Evolutionary conservation across 2,888 invertebrate species (phyloP).

Genomic region (Carterocephalus palaemon): DNA sequence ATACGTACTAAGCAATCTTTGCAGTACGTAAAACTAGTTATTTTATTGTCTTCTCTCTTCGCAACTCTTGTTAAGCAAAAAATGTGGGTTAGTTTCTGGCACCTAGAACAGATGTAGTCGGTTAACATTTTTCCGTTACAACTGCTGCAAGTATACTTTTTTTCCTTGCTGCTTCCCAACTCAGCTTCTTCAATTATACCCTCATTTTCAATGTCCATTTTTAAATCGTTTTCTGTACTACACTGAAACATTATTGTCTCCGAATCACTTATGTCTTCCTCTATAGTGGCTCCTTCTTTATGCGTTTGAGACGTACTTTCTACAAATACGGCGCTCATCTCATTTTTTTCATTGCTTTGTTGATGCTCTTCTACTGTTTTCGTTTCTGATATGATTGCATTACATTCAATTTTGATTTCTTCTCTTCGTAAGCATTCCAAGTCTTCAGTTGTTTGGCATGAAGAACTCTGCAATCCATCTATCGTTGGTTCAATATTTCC

Average conservation of each 20-base stretch:
- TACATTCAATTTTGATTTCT: neutral
- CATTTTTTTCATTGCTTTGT: neutral
- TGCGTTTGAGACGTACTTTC: neutral
- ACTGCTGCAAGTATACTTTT: neutral
- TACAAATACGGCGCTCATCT: neutral
- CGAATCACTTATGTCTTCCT: neutral
- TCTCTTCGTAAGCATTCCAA: no score
- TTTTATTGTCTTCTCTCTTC: neutral
- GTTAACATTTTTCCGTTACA: slow-evolving; percentile 7
- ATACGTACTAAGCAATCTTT: neutral
- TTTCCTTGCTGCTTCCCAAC: neutral
- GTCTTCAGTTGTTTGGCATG: no score
- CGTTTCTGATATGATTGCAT: neutral
- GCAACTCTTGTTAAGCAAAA: slow-evolving; percentile 3
- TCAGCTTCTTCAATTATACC: slow-evolving; percentile 4
- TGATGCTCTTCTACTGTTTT: neutral
- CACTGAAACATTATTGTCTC: no score
- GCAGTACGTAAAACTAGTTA: slow-evolving; percentile 2
- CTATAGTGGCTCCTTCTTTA: neutral
- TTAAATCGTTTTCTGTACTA: no score
- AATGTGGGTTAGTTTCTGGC: slow-evolving; percentile 3
- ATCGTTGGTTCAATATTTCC: no score
- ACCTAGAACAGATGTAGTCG: slow-evolving; percentile 6
- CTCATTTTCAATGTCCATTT: neutral
- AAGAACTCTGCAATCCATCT: no score